Conservation (phyloP, 2,888 invertebrate species). For the Drosophila bunnanda region DNA sequence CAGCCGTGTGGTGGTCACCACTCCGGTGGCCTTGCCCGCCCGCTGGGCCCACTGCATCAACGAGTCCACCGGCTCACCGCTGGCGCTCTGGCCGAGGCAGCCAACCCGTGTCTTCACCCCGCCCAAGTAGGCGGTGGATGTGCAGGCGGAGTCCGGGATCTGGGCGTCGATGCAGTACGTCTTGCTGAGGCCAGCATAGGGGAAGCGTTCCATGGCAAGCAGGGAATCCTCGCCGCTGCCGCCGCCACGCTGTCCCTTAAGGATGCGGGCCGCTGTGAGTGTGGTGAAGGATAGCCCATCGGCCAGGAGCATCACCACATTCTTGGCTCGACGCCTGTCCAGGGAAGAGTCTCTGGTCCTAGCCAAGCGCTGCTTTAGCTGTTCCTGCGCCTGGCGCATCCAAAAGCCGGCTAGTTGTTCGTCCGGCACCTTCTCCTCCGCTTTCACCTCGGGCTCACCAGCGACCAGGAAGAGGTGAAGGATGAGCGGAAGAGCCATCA, state of each 20-base stretch:
- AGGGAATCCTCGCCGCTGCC: conserved; percentile 87
- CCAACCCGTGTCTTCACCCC: conserved; percentile 90
- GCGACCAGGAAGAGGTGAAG: neutral
- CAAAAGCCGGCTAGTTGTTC: conserved; percentile 62
- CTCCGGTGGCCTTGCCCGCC: conserved; percentile 87
- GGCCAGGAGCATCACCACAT: conserved; percentile 81
- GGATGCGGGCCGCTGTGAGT: conserved; percentile 88
- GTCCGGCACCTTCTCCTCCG: neutral
- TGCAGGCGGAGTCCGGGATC: conserved; percentile 91
- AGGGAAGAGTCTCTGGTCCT: conserved; percentile 23
- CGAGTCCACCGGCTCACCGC: conserved; percentile 88
- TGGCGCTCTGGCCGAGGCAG: conserved; percentile 89
- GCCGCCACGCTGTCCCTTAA: conserved; percentile 87
- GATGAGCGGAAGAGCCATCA: neutral
- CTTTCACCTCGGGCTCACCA: neutral
- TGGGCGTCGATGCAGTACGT: conserved; percentile 65
- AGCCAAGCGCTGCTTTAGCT: conserved; percentile 56
- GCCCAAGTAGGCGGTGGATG: conserved; percentile 82
- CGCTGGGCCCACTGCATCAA: conserved; percentile 89
- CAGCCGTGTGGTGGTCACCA: conserved; percentile 91
- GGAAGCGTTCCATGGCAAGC: conserved; percentile 88
- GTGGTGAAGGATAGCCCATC: conserved; percentile 91
- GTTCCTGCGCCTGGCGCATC: conserved; percentile 65
- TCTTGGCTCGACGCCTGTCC: conserved; percentile 71
- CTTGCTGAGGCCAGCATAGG: conserved; percentile 87